A percentile compares a stretch with the other conserved stretches of the same genome.
These are phyloP conservation scores for Myotis pilosus DNA, from an alignment of 2,797 vertebrate species.

Conservation along the genomic window DNA sequence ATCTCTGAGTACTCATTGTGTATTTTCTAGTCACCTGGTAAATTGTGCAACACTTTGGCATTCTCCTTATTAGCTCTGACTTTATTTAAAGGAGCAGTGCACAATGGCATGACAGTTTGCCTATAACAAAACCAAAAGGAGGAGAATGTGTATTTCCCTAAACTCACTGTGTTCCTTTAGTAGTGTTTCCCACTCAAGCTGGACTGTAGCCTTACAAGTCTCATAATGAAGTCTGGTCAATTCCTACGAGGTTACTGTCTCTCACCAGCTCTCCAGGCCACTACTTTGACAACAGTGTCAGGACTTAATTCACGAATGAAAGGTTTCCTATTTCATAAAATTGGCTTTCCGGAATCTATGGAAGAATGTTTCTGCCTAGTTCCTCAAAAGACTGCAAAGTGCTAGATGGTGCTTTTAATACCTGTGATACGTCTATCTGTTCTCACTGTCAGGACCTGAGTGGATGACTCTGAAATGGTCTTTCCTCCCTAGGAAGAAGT, in stretches of 20 bases:
- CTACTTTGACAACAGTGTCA: background rate
- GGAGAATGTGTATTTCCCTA: background rate
- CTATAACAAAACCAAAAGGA: background rate
- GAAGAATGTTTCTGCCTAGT: background rate
- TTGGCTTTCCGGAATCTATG: background rate
- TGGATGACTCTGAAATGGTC: background rate
- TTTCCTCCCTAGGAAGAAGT: background rate
- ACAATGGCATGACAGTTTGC: background rate
- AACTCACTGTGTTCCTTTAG: background rate
- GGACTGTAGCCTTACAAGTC: background rate
- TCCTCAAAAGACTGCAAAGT: background rate
- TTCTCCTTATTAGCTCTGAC: background rate
- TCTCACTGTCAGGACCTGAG: background rate
- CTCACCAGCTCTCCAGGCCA: background rate
- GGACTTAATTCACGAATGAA: background rate
- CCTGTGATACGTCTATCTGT: background rate
- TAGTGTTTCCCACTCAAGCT: background rate
- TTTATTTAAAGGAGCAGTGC: background rate
- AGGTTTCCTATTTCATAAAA: background rate
- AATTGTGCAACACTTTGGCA: background rate
- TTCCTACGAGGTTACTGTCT: background rate
- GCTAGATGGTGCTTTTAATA: background rate
- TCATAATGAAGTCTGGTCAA: background rate
- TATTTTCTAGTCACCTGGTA: too few species aligned
- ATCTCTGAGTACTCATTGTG: too few species aligned